phyloP scores from a whole-genome alignment of 2,113 vertebrate genomes.

The Alligator sinensis region DNA sequence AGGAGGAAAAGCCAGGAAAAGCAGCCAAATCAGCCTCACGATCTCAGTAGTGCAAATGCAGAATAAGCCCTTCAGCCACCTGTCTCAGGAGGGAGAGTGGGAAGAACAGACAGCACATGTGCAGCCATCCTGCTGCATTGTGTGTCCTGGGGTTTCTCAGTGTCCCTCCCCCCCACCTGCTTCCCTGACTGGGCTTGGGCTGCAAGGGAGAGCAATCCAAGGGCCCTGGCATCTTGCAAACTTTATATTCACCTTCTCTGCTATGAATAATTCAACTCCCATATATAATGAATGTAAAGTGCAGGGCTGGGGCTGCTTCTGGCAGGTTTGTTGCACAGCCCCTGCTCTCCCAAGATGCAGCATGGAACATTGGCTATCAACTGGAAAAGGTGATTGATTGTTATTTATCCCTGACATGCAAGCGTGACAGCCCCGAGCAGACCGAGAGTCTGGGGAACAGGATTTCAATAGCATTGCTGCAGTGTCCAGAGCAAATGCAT shows the following conservation, averaged over 20 bases:
- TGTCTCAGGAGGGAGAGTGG: fast-evolving
- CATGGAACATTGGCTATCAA: background rate
- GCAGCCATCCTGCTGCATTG: slow-evolving; percentile 21
- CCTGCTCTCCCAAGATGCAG: background rate
- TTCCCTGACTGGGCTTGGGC: background rate
- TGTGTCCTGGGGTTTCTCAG: background rate
- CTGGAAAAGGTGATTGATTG: background rate
- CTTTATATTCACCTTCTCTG: background rate
- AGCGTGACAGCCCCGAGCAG: background rate
- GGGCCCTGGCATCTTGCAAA: background rate
- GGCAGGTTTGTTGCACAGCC: background rate
- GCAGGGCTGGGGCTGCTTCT: fast-evolving
- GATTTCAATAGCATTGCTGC: slow-evolving; percentile 45
- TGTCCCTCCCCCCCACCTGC: background rate
- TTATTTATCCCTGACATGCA: background rate
- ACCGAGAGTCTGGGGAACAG: background rate
- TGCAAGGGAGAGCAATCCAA: fast-evolving
- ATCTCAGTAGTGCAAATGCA: background rate
- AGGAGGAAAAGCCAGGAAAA: background rate
- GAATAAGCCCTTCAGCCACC: background rate
- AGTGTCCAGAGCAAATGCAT: background rate
- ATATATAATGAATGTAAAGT: fast-evolving
- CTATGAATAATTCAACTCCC: fast-evolving
- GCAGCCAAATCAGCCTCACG: background rate
- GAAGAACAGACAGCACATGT: background rate